Percentiles rank a stretch among this genome's conserved stretches.
phyloP scores from a whole-genome alignment of 2,113 vertebrate genomes.

The Bufo gargarizans region DNA sequence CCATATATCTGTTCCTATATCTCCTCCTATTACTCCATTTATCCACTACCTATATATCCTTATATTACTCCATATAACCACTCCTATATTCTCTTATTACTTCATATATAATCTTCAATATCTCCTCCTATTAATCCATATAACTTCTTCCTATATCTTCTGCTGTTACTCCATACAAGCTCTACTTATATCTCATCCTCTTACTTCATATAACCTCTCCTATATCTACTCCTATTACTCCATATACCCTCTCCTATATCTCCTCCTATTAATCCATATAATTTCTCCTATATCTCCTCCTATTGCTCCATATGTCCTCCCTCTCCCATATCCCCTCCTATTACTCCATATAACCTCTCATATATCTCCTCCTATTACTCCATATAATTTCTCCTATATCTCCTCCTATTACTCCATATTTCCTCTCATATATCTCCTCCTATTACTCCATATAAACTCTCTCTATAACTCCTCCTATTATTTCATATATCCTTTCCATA shows the following conservation, averaged over 20 bases:
- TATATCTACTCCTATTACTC: conserved; percentile 2
- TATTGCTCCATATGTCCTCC: background rate
- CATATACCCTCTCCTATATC: background rate
- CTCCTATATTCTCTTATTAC: no score
- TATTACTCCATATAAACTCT: background rate
- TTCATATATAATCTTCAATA: background rate
- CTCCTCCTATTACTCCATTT: background rate
- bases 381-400: background rate
- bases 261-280: background rate
- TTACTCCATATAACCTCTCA: background rate
- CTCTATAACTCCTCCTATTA: background rate
- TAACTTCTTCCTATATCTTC: background rate
- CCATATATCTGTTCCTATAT: background rate
- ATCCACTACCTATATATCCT: background rate
- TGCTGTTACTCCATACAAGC: background rate
- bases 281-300: background rate
- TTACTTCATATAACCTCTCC: no score
- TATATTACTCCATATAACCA: no score
- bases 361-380: conserved; percentile 12
- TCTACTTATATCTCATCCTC: background rate
- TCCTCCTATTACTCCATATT: background rate
- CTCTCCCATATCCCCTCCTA: background rate
- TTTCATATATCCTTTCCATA: background rate
- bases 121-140: background rate
- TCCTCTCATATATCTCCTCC: background rate